Evolutionary conservation across 1,140 invertebrate genomes (phyloP), one percentile per base, ranked within the genome.

Genomic region (Drosophila subpulchrella): DNA sequence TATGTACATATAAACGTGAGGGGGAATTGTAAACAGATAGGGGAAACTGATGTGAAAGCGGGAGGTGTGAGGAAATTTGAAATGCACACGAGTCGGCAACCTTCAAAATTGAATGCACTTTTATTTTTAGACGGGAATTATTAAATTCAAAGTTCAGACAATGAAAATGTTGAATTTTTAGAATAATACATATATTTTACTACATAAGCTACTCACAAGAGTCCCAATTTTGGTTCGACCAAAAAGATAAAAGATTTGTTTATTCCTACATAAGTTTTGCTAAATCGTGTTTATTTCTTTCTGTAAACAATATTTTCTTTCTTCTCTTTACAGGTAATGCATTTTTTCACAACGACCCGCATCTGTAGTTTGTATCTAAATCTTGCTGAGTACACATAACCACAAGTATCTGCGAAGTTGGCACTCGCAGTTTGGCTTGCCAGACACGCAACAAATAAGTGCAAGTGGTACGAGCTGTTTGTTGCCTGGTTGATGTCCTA

Each of bases 371-470:
- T 67, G 59, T 30, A 39, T 38, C 58, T 34, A 11, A n/a, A 68
- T 56, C 56, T 63, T 30, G 38, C n/a, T 15, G 60, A 32, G 38
- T 60, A 61, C 60, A 44, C 50, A 51, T 36, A 34, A 50, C 30
- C 30, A 42, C 15, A 60, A 60, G 54, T 58, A 38, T 55, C 44
- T 48, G 13, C 38, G 34, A 53, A 57, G 30, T 47, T 56, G 70
- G 55, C 41, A 41, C 34, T 42, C 11, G 36, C 36, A 13, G 27
- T 36, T 75, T 78, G 54, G 36, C 44, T 67, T 83, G 75, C 59
- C 17, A 77, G 62, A 75, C 81, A 80, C 81, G 56, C 71, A 61
- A 61, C 75, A 72, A 86, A 71, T 81, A 78, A 81, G 81, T 85
- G 78, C 78, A 85, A 85, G 81, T 85, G 78, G 60, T 56, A 27